Base-by-base conservation (phyloP, 2,888 invertebrate species). In the Tortrix viridana region DNA sequence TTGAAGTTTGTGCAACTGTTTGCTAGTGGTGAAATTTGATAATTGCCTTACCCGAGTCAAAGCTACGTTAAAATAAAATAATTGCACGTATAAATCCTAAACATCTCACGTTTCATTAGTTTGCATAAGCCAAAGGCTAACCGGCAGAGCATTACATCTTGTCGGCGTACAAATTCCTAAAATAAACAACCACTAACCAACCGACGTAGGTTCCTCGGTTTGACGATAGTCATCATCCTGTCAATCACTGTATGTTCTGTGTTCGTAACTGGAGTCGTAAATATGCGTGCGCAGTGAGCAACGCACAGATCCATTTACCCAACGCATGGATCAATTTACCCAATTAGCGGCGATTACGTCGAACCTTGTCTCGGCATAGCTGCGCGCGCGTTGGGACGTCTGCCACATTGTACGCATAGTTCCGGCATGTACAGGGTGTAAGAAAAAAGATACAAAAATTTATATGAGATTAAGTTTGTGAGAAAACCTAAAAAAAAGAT, bases 311-410 rank as follows among this genome's bases (percentile, higher is more conserved):
- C 12, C 12, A 32, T 12, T 32, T 26, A 26, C 26, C 12, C 32
- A 12, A 32, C 32, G 32, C 32, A 64, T 74, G 74, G 77, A 84
- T 82, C 79, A 79, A 82, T 87, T 86, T 80, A 79, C 76, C 82
- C 82, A 87, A 88, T 88, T 86, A 86, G 84, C 81, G 81, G 80
- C 80, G 69, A 85, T 85, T 82, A 80, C 79, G 74, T 73, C 70
- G 71, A 72, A 70, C 71, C 73, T 74, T 76, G 69, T 76, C 65
- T 69, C 69, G 74, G 66, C 73, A 75, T 77, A 74, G 70, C 68
- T 46, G 66, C 63, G 65, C 60, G 65, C 67, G 62, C 61, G 73
- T 81, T 82, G 83, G 79, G 78, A 82, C 82, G 83, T 85, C 84
- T 84, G 83, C 82, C 70, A 81, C 76, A 80, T 82, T 76, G 69